phyloP scores from a whole-genome alignment of 2,113 vertebrate genomes.

The Lethenteron reissneri region DNA sequence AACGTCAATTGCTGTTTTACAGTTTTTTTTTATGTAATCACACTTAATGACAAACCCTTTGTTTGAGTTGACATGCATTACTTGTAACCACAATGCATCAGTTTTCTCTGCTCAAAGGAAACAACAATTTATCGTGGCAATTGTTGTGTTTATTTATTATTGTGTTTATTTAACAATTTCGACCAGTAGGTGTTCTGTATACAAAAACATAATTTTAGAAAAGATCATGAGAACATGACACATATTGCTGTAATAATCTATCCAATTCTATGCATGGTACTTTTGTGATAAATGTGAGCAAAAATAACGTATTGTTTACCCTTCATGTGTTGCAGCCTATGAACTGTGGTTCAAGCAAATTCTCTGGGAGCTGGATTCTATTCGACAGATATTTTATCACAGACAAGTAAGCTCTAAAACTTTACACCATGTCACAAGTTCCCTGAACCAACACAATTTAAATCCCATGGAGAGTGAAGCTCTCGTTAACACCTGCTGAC shows the following conservation, averaged over 20 bases:
- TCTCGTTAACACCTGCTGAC: too few relatives aligned
- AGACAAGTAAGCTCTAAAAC: slow-evolving; percentile 45
- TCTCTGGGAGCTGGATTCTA: slow-evolving; percentile 79
- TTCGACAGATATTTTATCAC: slow-evolving; percentile 63
- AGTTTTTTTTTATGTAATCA: too few relatives aligned
- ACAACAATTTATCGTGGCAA: too few relatives aligned
- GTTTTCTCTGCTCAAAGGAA: too few relatives aligned
- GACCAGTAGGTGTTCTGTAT: neutral
- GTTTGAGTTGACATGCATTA: too few relatives aligned
- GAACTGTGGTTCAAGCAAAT: slow-evolving; percentile 98
- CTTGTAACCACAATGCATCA: too few relatives aligned
- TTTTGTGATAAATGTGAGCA: neutral
- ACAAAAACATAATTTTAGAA: neutral
- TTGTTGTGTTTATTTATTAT: too few relatives aligned
- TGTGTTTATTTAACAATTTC: neutral
- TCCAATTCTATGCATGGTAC: neutral
- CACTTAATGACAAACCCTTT: too few relatives aligned
- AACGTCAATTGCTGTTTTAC: too few relatives aligned
- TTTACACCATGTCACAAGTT: too few relatives aligned
- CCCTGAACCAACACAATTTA: too few relatives aligned
- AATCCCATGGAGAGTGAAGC: too few relatives aligned
- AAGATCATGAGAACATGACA: neutral
- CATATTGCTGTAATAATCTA: neutral
- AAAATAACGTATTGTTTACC: neutral
- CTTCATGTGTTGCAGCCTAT: slow-evolving; percentile 32